Evolutionary conservation across 2,888 invertebrate genomes (phyloP).

Genomic region (Charanyca ferruginea): DNA sequence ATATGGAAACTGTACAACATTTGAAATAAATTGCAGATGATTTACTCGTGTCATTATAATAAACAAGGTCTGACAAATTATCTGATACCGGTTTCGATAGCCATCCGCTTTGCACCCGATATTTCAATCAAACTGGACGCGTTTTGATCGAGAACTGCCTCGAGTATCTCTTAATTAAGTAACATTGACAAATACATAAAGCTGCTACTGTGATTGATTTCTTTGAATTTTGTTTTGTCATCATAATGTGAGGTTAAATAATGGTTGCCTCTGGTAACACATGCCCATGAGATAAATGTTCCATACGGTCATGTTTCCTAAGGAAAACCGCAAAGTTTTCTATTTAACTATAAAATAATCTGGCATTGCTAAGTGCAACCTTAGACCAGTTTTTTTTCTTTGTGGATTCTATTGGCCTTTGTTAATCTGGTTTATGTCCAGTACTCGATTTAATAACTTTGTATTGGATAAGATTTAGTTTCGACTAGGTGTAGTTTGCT

Average conservation of each 20-base stretch:
- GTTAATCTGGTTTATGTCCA: neutral
- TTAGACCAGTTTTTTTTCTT: slow-evolving; percentile 9
- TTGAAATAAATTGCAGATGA: slow-evolving; percentile 1
- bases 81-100: slow-evolving; percentile 42
- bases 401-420: neutral
- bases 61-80: slow-evolving; percentile 17
- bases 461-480: neutral
- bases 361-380: slow-evolving; percentile 25
- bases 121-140: slow-evolving; percentile 41
- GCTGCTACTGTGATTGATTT: slow-evolving; percentile 14
- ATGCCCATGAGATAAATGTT: slow-evolving; percentile 16
- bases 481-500: neutral
- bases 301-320: slow-evolving; percentile 15
- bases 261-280: slow-evolving; percentile 1
- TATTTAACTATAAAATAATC: slow-evolving; percentile 1
- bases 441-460: neutral
- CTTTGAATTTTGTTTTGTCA: slow-evolving; percentile 19
- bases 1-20: neutral
- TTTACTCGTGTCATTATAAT: slow-evolving; percentile 11
- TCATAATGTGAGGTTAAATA: slow-evolving; percentile 13
- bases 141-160: slow-evolving; percentile 53
- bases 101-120: slow-evolving; percentile 30
- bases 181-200: slow-evolving; percentile 11
- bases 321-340: slow-evolving; percentile 40
- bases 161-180: slow-evolving; percentile 39